Evolutionary conservation across 2,113 vertebrate genomes (phyloP), one percentile per base, ranked within the genome.

Genomic region (Oncorhynchus keta): DNA sequence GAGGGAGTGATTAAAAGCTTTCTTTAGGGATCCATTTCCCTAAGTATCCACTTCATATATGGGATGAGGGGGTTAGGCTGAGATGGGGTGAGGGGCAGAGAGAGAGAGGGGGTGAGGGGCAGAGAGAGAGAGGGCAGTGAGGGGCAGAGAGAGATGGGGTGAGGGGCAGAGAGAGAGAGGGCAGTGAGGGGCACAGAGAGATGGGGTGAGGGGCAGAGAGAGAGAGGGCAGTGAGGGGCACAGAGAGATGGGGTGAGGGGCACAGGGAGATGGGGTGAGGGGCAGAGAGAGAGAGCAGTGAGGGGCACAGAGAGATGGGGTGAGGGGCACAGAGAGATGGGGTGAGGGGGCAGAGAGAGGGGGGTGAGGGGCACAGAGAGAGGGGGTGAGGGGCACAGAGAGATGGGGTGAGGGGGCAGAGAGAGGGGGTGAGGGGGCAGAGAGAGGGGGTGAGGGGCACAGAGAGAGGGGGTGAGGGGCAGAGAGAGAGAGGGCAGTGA

Each of bases 391-490:
- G 35, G 71, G 80, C 6, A 55, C 30, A 24, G 51, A 9, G n/a
- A 16, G 35, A 20, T 20, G 4, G 6, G 59, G n/a, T 1, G 18
- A 1, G 7, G 66, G 28, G 14, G 0, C 3, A 4, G 39, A 24
- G 51, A 9, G 35, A n/a, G n/a, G 51, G 49, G 22, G 49, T 13
- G 49, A 57, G 49, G 35, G 35, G 71, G 80, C 9, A 61, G 78
- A 32, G 32, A 32, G 32, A 35, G 5, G 51, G 22, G 14, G n/a
- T 22, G 35, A 70, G 39, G 2, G 49, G 18, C 24, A 28, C 1
- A 48, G 16, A 70, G 2, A 30, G 64, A 24, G 22, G n/a, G 24
- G 24, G 24, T 24, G 24, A 24, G 24, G 24, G 24, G 24, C 24
- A 24, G 24, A 24, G 24, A 24, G 24, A 24, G 24, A 24, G 24